phyloP scores from a whole-genome alignment of 2,113 vertebrate species.

The Pseudonaja textilis region DNA sequence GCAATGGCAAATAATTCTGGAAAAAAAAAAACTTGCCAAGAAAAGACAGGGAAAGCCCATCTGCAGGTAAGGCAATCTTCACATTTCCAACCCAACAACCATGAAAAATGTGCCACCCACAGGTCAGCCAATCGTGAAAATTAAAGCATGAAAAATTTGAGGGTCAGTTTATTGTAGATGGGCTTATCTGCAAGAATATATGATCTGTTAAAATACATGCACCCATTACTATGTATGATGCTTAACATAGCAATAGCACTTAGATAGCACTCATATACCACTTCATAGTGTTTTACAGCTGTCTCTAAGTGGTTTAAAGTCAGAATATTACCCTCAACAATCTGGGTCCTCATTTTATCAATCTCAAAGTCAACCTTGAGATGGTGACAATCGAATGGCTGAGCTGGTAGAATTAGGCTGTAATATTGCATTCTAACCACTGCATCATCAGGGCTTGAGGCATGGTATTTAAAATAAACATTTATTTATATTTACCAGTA shows the following conservation, averaged over 20 bases:
- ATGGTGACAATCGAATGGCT: no score
- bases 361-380: no score
- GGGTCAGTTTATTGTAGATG: neutral
- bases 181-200: neutral
- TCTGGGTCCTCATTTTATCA: no score
- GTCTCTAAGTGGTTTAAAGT: no score
- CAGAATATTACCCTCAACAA: no score
- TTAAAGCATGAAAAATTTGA: neutral
- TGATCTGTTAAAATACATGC: neutral
- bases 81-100: neutral
- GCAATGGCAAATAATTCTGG: no score
- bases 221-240: neutral
- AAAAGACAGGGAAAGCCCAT: neutral
- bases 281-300: no score
- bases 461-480: no score
- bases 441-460: neutral
- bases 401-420: no score
- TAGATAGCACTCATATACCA: no score
- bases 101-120: neutral
- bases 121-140: neutral
- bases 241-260: neutral
- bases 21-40: neutral
- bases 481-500: no score
- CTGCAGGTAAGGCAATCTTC: neutral
- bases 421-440: no score